Evolutionary conservation across 2,113 vertebrate species (phyloP), one percentile per base, ranked within the genome.

Genomic region (Coturnix japonica): DNA sequence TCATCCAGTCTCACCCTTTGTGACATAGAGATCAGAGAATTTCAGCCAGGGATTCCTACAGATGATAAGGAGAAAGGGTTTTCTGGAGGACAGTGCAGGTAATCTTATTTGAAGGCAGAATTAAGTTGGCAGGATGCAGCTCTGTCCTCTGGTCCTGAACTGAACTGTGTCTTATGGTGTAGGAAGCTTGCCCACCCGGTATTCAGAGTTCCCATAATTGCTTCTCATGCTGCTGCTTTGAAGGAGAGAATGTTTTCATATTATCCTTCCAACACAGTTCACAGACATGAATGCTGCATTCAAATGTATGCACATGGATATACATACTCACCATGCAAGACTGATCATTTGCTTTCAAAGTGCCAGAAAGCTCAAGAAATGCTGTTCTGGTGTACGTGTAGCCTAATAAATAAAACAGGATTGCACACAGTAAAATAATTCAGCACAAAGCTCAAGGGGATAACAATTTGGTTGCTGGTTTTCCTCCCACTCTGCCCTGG

Each of bases 141-240:
- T 87, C 60, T 64, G 13, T 61, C 59, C 74, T 89, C n/a, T 23
- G 56, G 47, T 54, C 54, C 85, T 37, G 77, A 23, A 81, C 51
- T 59, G 11, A 81, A 26, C 0, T 1, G 17, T 74, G n/a, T 64
- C 89, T 70, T 70, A 67, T 37, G 39, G 43, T 82, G 59, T 82
- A 79, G 51, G 64, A 92, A 95, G 79, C 79, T 95, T 65, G 41
- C 92, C 85, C 20, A 1, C 59, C 60, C 73, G 23, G 61, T 95
- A 94, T 94, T 94, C 67, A 85, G 91, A 94, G 56, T 47, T 19
- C 51, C 31, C 33, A 16, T 82, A 80, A 89, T 91, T 77, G 72
- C n/a, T 87, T 94, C 84, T 92, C 57, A 82, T 31, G 51, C 60
- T 47, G 59, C 39, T 74, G 47, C 92, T 96, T 91, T 93, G 91